Conservation (phyloP, 2,888 invertebrate species). For the Boloria euphrosyne region DNA sequence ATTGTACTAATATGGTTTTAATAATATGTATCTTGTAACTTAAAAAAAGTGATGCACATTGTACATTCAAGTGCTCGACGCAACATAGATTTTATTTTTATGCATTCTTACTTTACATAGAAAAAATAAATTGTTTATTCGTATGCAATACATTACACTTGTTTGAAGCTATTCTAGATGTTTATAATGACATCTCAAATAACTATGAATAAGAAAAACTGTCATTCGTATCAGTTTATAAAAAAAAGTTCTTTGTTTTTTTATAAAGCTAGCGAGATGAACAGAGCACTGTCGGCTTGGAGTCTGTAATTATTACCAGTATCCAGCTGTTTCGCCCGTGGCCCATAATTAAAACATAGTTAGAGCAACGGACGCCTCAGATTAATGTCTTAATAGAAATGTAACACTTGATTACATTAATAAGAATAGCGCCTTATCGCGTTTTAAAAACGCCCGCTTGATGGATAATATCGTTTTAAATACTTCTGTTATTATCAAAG, state of each 20-base stretch:
- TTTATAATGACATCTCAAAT: conserved; percentile 2
- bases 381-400: conserved; percentile 78
- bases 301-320: conserved; percentile 71
- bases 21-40: no score
- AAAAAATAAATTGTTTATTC: no score
- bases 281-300: conserved; percentile 54
- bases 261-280: conserved; percentile 38
- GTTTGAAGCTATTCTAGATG: background rate
- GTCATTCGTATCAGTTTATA: background rate
- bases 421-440: conserved; percentile 54
- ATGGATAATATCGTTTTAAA: conserved; percentile 56
- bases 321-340: conserved; percentile 62
- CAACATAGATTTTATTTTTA: no score
- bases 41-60: no score
- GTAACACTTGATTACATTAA: conserved; percentile 69
- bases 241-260: background rate
- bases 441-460: conserved; percentile 53
- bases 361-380: conserved; percentile 65
- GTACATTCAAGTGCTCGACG: no score
- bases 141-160: background rate
- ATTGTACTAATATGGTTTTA: no score
- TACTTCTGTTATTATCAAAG: background rate
- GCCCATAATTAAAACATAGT: conserved; percentile 79
- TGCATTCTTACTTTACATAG: no score
- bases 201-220: background rate